These are phyloP conservation scores for Idaea straminata DNA, from an alignment of 2,888 invertebrate genomes.

Conservation along the genomic window DNA sequence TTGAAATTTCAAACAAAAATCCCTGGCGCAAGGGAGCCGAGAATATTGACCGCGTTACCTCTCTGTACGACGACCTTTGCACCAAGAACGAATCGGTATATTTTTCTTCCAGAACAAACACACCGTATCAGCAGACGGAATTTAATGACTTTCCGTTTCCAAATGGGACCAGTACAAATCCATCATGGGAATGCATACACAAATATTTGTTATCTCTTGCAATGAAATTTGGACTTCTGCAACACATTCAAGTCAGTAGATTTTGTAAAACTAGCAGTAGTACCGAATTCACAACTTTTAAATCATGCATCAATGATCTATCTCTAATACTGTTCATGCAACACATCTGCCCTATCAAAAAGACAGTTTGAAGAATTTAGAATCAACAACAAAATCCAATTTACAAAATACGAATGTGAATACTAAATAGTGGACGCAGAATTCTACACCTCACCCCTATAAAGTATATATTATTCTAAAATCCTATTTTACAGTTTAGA, in stretches of 20 bases:
- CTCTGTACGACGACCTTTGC: too few species aligned
- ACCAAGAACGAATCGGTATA: conserved; percentile 3
- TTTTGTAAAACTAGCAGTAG: conserved; percentile 15
- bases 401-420: too few species aligned
- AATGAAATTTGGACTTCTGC: conserved; percentile 80
- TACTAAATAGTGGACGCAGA: too few species aligned
- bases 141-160: conserved; percentile 85
- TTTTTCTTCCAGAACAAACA: conserved; percentile 81
- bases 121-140: conserved; percentile 90
- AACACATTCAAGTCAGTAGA: conserved; percentile 82
- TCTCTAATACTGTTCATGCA: too few species aligned
- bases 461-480: conserved; percentile 9
- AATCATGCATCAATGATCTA: too few species aligned
- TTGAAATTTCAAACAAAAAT: too few species aligned
- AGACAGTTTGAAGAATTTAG: too few species aligned
- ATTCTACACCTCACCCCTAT: not conserved
- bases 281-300: too few species aligned
- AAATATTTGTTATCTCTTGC: conserved; percentile 85
- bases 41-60: too few species aligned
- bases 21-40: too few species aligned
- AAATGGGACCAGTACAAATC: conserved; percentile 81
- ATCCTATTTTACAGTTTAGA: conserved; percentile 53
- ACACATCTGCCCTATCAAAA: too few species aligned
- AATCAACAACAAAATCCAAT: too few species aligned
- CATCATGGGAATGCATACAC: conserved; percentile 83